phyloP scores from a whole-genome alignment of 2,888 invertebrate genomes.

The Eupithecia subfuscata region DNA sequence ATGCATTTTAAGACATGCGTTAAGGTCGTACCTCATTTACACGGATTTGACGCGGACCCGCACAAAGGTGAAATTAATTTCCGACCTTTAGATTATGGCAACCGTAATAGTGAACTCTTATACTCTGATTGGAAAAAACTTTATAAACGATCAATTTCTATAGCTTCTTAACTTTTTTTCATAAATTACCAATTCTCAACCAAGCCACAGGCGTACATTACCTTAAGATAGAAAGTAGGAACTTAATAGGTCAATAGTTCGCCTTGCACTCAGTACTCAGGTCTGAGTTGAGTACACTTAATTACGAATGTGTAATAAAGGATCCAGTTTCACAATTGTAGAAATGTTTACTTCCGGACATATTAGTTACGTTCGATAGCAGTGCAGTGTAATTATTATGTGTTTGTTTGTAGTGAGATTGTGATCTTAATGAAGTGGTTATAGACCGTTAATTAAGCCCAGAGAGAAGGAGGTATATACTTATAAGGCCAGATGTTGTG shows the following conservation, averaged over 20 bases:
- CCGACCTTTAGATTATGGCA: no score
- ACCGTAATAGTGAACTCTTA: no score
- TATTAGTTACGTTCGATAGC: neutral
- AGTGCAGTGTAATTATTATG: neutral
- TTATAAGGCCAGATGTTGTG: neutral
- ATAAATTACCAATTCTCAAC: neutral
- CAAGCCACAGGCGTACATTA: neutral
- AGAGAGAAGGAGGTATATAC: neutral
- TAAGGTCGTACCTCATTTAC: neutral
- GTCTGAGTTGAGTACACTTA: conserved; percentile 4
- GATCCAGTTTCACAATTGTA: neutral
- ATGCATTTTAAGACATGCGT: neutral
- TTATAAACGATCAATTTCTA: no score
- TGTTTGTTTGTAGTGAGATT: neutral
- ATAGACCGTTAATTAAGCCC: neutral
- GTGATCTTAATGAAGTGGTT: neutral
- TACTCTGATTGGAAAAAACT: no score
- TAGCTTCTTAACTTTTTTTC: no score
- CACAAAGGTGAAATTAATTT: no score
- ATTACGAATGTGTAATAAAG: conserved; percentile 8
- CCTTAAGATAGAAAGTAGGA: conserved; percentile 10
- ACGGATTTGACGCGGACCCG: neutral
- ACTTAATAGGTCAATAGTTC: conserved; percentile 10
- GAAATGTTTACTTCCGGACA: conserved; percentile 8
- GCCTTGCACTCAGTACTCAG: conserved; percentile 8